Percentiles rank a stretch among this genome's conserved stretches.
Conservation (phyloP, 2,113 vertebrate genomes). For the Pao palembangensis region DNA sequence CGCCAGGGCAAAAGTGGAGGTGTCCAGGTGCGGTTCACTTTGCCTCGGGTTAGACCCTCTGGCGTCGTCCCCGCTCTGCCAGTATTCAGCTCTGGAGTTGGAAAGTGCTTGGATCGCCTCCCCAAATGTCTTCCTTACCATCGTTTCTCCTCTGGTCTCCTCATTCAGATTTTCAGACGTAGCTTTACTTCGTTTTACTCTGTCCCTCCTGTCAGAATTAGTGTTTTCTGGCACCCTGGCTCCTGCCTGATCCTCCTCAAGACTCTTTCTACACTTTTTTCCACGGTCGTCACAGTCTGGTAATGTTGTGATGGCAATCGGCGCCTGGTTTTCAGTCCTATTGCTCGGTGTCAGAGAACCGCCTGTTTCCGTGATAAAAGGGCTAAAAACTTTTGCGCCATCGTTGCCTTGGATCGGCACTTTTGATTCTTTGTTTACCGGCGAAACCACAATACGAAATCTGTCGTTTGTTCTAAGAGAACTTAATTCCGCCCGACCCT, state of each 20-base stretch:
- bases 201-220: slow-evolving; percentile 10
- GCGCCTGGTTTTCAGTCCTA: not conserved
- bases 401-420: slow-evolving; percentile 19
- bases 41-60: slow-evolving; percentile 64
- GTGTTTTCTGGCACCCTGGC: not conserved
- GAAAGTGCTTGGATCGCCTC: slow-evolving; percentile 65
- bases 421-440: slow-evolving; percentile 24
- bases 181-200: slow-evolving; percentile 41
- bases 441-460: slow-evolving; percentile 29
- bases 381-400: slow-evolving; percentile 43
- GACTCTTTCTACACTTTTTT: no score
- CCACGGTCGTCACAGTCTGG: no score
- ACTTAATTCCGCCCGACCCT: slow-evolving; percentile 61
- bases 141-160: slow-evolving; percentile 40
- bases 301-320: not conserved
- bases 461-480: slow-evolving; percentile 31
- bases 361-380: slow-evolving; percentile 10
- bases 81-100: slow-evolving; percentile 68
- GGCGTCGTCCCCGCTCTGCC: slow-evolving; percentile 74
- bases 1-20: slow-evolving; percentile 85
- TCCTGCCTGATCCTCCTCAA: no score
- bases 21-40: slow-evolving; percentile 80
- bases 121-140: slow-evolving; percentile 36
- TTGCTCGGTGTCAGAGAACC: slow-evolving; percentile 8
- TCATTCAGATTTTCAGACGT: slow-evolving; percentile 38